These are phyloP conservation scores for Macrosteles quadrilineatus DNA, from an alignment of 1,140 invertebrate species.

Conservation along the genomic window DNA sequence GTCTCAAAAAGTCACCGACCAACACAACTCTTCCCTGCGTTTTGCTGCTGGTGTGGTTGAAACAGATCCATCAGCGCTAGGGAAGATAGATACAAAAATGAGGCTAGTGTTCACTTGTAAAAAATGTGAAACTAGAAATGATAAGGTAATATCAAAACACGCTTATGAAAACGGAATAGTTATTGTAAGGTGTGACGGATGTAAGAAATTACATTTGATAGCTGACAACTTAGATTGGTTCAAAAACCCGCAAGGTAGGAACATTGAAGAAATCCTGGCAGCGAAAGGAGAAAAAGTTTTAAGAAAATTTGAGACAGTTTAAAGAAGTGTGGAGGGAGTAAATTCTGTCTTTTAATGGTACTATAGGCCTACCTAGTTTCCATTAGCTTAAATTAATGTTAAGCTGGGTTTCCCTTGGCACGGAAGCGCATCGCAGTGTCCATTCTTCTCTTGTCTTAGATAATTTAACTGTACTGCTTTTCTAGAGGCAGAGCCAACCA, in stretches of 20 bases:
- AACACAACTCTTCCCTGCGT: neutral
- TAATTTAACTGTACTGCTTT: no score
- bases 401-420: no score
- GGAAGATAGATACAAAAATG: constrained; percentile 24
- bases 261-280: constrained; percentile 31
- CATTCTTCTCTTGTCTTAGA: no score
- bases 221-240: constrained; percentile 33
- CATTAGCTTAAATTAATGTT: no score
- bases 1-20: no score
- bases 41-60: neutral
- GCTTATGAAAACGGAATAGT: constrained; percentile 30
- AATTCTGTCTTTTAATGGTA: no score
- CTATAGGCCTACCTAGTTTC: no score
- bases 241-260: constrained; percentile 14
- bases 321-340: no score
- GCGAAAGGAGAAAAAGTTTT: constrained; percentile 28
- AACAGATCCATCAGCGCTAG: neutral
- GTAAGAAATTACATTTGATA: constrained; percentile 30
- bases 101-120: constrained; percentile 26
- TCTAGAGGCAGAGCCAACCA: no score
- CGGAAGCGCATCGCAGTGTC: no score
- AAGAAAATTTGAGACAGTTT: neutral
- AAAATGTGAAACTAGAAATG: constrained; percentile 27
- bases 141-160: constrained; percentile 26
- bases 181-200: constrained; percentile 27